Percentiles rank a stretch among this genome's conserved stretches.
phyloP scores from a whole-genome alignment of 2,797 vertebrate genomes.

The Mormyrus hasselquistii region DNA sequence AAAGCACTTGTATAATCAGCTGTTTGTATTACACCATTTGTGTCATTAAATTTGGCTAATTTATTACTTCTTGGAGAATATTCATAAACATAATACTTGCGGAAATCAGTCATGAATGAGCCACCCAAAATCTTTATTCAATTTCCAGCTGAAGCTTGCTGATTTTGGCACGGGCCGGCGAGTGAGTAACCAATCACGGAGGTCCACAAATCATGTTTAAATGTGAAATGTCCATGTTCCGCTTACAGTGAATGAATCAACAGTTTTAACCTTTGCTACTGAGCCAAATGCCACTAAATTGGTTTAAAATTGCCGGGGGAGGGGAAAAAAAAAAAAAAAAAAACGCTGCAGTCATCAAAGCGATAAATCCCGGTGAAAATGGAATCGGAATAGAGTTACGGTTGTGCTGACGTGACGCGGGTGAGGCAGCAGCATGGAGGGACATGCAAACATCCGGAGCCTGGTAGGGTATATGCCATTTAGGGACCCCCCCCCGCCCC shows the following conservation, averaged over 20 bases:
- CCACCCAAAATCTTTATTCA: constrained; percentile 1
- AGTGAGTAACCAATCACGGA: constrained; percentile 1
- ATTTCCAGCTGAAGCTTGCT: constrained; percentile 4
- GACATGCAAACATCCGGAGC: background rate
- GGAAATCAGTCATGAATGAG: background rate
- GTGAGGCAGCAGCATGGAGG: background rate
- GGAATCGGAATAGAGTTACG: background rate
- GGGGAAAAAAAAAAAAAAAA: background rate
- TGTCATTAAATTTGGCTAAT: background rate
- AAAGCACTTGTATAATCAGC: background rate
- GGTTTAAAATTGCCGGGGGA: constrained; percentile 13
- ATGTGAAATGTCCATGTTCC: constrained; percentile 1
- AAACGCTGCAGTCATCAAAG: constrained; percentile 2
- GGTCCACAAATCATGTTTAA: constrained; percentile 8
- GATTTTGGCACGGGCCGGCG: background rate
- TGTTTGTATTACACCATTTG: background rate
- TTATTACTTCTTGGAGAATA: background rate
- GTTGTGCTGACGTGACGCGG: background rate
- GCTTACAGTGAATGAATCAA: constrained; percentile 13
- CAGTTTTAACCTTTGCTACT: constrained; percentile 17
- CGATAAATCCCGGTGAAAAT: background rate
- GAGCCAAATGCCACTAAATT: constrained; percentile 16
- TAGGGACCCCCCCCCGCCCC: background rate
- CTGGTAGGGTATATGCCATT: background rate
- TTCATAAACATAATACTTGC: background rate